Percentiles rank a stretch among this genome's conserved stretches.
Conservation (phyloP, 2,113 vertebrate species). For the Abramis brama region DNA sequence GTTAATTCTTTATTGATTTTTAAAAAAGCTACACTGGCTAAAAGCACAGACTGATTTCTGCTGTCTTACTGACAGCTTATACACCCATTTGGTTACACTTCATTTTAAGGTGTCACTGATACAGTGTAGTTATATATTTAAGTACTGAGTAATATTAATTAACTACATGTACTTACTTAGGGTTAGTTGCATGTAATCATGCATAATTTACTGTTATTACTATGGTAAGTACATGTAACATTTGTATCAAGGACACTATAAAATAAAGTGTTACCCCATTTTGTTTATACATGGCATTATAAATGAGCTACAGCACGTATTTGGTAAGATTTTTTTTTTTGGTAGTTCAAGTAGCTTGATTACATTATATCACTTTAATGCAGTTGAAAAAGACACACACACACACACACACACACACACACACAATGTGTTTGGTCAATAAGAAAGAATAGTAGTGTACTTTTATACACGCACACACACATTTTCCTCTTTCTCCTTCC, state of each 20-base stretch:
- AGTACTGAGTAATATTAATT: too few relatives aligned
- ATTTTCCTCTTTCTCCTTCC: constrained; percentile 36
- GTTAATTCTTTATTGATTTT: constrained; percentile 3
- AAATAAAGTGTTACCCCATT: not conserved
- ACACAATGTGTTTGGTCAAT: constrained; percentile 1
- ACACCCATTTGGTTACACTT: not conserved
- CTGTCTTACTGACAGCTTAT: not conserved
- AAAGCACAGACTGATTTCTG: not conserved
- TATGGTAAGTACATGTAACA: too few relatives aligned
- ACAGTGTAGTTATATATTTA: too few relatives aligned
- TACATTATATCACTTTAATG: not conserved
- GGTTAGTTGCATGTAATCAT: too few relatives aligned
- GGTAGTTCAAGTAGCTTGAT: not conserved
- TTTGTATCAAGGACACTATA: too few relatives aligned
- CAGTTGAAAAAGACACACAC: not conserved
- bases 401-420: too few relatives aligned
- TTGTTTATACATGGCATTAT: not conserved
- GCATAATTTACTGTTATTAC: too few relatives aligned
- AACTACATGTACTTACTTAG: too few relatives aligned
- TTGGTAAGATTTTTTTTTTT: not conserved
- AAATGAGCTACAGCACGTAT: not conserved
- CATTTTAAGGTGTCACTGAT: too few relatives aligned
- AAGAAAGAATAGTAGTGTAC: constrained; percentile 28
- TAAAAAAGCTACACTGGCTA: not conserved
- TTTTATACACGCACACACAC: not conserved